Evolutionary conservation across 2,888 invertebrate genomes (phyloP), one percentile per base, ranked within the genome.

Genomic region (Rhyacophila evoluta): DNA sequence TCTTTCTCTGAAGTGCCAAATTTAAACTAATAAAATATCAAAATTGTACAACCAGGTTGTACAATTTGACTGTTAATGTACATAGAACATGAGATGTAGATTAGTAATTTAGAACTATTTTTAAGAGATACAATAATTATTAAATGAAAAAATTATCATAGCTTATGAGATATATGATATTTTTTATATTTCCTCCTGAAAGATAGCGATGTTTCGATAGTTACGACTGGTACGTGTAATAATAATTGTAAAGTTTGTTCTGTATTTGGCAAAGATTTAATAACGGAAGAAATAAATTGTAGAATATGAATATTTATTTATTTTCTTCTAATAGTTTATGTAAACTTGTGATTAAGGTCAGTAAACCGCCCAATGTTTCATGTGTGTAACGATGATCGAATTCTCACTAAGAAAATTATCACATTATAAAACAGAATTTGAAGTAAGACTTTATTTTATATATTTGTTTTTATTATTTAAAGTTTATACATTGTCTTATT

Each of bases 121-220:
- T 67, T 25, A 29, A 69, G 37, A 70, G 15, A 29, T 71, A 71
- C 39, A 77, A 68, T 39, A 72, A 72, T 77, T 67, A 6, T 37
- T 79, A 72, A 72, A 75, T 68, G 38, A 28, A 75, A 72, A 73
- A 74, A 71, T 77, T 80, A 80, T 80, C 80, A 80, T 77, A 80
- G 80, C 6, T 33, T 79, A 76, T 69, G 55, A 70, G 41, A 76
- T 39, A 75, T 79, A 71, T 74, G 70, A 39, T 69, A 78, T 78
- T 80, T 80, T 80, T 80, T 74, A 80, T 80, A 80, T 78, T 80
- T 78, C 78, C 75, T 67, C 41, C 28, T 29, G 68, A 77, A 78
- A 78, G 69, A 70, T 78, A 39, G 25, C 33, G 29, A 36, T 25
- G 39, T 33, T 33, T 72, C 19, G n/a, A 37, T 55, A 36, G 36